Conservation (phyloP, 2,797 vertebrate species). For the Danio kyathit region DNA sequence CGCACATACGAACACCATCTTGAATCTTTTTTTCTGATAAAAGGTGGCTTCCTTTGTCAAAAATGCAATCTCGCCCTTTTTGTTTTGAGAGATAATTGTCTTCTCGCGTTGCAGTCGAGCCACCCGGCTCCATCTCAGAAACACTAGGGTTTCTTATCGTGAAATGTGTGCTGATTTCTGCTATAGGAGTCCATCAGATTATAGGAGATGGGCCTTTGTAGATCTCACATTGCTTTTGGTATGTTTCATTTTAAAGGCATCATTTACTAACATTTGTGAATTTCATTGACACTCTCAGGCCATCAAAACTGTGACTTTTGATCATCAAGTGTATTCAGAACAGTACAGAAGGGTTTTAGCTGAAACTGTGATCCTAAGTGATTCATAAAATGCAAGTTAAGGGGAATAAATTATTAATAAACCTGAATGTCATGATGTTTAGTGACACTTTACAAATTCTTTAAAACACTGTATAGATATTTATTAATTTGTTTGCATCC, state of each 20-base stretch:
- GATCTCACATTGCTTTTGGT: conserved; percentile 38
- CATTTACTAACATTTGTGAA: too few species aligned
- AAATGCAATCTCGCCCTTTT: conserved; percentile 38
- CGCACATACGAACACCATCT: conserved; percentile 67
- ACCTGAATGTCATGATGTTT: too few species aligned
- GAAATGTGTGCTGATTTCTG: conserved; percentile 28
- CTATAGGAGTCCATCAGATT: conserved; percentile 48
- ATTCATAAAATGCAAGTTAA: too few species aligned
- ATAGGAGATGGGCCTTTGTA: conserved; percentile 37
- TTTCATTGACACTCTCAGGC: too few species aligned
- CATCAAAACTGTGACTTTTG: too few species aligned
- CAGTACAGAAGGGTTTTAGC: too few species aligned
- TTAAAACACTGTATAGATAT: too few species aligned
- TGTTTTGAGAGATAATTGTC: conserved; percentile 51
- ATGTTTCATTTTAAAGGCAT: conserved; percentile 11
- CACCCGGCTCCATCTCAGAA: neutral
- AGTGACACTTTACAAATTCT: too few species aligned
- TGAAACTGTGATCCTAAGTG: too few species aligned
- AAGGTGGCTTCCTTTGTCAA: conserved; percentile 35
- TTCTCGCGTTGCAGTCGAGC: neutral
- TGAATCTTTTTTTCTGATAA: conserved; percentile 56
- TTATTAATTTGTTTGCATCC: too few species aligned
- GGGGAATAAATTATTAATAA: too few species aligned
- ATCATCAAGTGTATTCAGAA: too few species aligned
- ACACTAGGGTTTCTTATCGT: conserved; percentile 34